Percentiles rank a stretch among this genome's conserved stretches.
phyloP scores from a whole-genome alignment of 2,888 invertebrate genomes.

The Quadroppia sp. region DNA sequence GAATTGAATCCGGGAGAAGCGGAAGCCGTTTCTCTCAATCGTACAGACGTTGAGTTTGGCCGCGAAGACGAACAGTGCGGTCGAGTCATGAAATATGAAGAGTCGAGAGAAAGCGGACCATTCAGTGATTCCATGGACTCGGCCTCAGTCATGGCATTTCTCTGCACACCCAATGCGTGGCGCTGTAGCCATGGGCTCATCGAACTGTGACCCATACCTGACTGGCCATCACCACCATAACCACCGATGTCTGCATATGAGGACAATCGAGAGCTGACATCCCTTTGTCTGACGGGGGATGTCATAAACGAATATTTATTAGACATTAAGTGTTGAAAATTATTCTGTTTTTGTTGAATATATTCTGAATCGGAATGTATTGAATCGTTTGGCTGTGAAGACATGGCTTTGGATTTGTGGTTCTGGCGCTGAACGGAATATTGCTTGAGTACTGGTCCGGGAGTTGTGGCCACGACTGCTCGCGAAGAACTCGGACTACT shows the following conservation, averaged over 20 bases:
- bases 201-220: not conserved
- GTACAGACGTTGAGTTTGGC: slow-evolving; percentile 21
- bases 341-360: slow-evolving; percentile 25
- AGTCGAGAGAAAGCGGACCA: slow-evolving; percentile 50
- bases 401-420: not conserved
- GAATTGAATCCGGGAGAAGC: slow-evolving; percentile 27
- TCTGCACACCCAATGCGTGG: slow-evolving; percentile 27
- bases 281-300: slow-evolving; percentile 33
- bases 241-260: slow-evolving; percentile 23
- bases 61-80: slow-evolving; percentile 14
- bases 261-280: not conserved
- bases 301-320: slow-evolving; percentile 34
- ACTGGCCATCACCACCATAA: not conserved
- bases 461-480: not conserved
- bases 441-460: slow-evolving; percentile 3
- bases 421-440: not conserved
- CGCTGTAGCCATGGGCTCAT: slow-evolving; percentile 17
- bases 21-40: slow-evolving; percentile 36
- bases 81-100: slow-evolving; percentile 50
- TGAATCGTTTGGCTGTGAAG: slow-evolving; percentile 62
- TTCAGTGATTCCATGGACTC: slow-evolving; percentile 68
- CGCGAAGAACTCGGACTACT: not conserved
- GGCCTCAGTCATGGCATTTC: slow-evolving; percentile 67
- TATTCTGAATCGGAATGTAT: slow-evolving; percentile 46
- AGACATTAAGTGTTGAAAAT: not conserved